Conservation (phyloP, 2,113 vertebrate genomes). For the Pteronura brasiliensis region DNA sequence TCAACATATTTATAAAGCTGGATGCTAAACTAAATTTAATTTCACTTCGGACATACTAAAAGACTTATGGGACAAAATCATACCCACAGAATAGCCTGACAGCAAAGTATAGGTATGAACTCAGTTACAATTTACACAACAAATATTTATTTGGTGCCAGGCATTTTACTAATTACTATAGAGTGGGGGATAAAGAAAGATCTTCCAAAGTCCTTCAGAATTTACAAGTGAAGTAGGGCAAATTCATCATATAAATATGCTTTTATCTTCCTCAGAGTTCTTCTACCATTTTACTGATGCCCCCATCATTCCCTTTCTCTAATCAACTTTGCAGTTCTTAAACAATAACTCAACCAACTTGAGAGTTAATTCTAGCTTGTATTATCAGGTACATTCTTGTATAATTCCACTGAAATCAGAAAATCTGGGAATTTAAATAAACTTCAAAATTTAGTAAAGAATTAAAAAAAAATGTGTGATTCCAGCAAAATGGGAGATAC, state of each 20-base stretch:
- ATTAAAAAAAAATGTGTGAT: not conserved
- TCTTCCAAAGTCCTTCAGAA: not conserved
- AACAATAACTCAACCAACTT: not conserved
- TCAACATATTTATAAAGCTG: not conserved
- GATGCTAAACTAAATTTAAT: not conserved
- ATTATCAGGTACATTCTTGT: not conserved
- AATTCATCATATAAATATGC: not conserved
- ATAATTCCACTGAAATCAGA: not conserved
- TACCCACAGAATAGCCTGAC: not conserved
- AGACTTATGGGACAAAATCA: not conserved
- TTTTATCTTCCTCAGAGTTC: not conserved
- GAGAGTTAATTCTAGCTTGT: not conserved
- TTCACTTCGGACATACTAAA: not conserved
- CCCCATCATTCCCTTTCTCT: not conserved
- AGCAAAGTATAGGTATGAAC: not conserved
- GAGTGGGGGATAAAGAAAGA: not conserved
- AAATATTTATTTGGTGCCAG: not conserved
- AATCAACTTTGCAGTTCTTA: not conserved
- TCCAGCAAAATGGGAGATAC: not conserved
- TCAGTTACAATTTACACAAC: not conserved
- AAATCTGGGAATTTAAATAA: slow-evolving; percentile 6
- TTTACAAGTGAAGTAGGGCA: not conserved
- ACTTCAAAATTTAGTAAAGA: not conserved
- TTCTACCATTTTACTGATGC: not conserved
- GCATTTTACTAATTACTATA: not conserved